Base-by-base conservation (phyloP, 2,113 vertebrate genomes). In the Alces alces region DNA sequence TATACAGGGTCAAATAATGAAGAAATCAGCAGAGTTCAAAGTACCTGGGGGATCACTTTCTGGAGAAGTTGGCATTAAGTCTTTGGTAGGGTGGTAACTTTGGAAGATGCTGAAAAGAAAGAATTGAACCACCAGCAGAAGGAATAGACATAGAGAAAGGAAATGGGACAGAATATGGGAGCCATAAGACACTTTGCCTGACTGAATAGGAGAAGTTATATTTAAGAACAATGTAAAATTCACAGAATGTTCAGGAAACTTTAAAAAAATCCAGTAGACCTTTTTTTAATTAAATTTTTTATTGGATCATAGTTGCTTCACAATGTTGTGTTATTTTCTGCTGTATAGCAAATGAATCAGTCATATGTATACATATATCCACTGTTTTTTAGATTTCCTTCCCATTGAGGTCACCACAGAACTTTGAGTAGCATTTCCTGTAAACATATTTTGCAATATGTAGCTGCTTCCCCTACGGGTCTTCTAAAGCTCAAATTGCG, bases 31-130 rank as follows among this genome's bases (percentile, higher is more conserved):
- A 11, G 82, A 70, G 82, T 50, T 36, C 93, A 79, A 5, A 47
- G 39, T 54, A 52, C 70, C 66, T 93, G 78, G 93, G 50, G 50
- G 82, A 79, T 87, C 86, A 70, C 70, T 91, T 93, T 88, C 43
- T 93, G 55, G 82, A 66, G 39, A 86, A 57, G 30, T n/a, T 66
- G 28, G 28, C 33, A 54, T 91, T 91, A 78, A 94, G 89, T 28
- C 66, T 89, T 91, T 93, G 58, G 60, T 50, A 93, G 60, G 66
- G 11, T 21, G 70, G 58, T 96, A 91, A 83, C 90, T 95, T 91
- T 64, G 33, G 55, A 52, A 73, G 61, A 55, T 61, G 23, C 39
- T 28, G 43, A 61, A 94, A 91, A 73, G 80, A 94, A 55, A 95
- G 50, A 91, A 86, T 7, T 91, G 45, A 93, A 60, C 17, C 50